Conservation (phyloP, 2,797 vertebrate species). For the Danio kyathit region DNA sequence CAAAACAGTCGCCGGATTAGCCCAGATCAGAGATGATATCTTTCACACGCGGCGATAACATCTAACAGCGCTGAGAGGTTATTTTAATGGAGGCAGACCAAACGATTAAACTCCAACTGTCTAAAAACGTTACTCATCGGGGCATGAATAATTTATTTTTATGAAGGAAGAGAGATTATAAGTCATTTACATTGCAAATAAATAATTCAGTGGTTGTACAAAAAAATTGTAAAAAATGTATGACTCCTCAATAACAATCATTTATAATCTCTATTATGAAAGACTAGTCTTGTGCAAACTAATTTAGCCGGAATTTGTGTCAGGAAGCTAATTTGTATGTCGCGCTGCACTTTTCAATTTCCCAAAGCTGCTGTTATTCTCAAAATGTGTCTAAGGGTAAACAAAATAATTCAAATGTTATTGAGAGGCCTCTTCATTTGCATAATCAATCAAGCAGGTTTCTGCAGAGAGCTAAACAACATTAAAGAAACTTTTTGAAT, state of each 20-base stretch:
- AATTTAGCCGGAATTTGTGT: constrained; percentile 39
- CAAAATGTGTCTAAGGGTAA: constrained; percentile 33
- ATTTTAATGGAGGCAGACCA: constrained; percentile 37
- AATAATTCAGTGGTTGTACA: constrained; percentile 55
- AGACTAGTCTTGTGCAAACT: constrained; percentile 28
- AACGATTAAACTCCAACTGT: constrained; percentile 44
- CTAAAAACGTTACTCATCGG: constrained; percentile 35
- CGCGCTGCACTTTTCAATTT: constrained; percentile 39
- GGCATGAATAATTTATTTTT: constrained; percentile 54
- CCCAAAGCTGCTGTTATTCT: constrained; percentile 44
- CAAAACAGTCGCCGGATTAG: constrained; percentile 34
- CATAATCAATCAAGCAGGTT: constrained; percentile 43
- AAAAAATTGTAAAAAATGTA: constrained; percentile 36
- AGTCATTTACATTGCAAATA: constrained; percentile 58
- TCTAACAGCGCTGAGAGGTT: constrained; percentile 49
- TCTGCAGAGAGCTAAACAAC: constrained; percentile 35
- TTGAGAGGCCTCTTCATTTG: constrained; percentile 40
- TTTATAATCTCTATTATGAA: constrained; percentile 36
- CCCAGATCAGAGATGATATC: constrained; percentile 39
- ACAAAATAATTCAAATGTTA: constrained; percentile 46
- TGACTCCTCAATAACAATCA: constrained; percentile 55
- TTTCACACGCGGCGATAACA: constrained; percentile 30
- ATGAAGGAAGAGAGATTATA: constrained; percentile 50
- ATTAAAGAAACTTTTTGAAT: constrained; percentile 33
- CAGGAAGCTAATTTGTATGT: constrained; percentile 17